Percentiles rank a stretch among this genome's conserved stretches.
Evolutionary conservation across 2,888 invertebrate species (phyloP).

Genomic region (Apamea monoglypha): DNA sequence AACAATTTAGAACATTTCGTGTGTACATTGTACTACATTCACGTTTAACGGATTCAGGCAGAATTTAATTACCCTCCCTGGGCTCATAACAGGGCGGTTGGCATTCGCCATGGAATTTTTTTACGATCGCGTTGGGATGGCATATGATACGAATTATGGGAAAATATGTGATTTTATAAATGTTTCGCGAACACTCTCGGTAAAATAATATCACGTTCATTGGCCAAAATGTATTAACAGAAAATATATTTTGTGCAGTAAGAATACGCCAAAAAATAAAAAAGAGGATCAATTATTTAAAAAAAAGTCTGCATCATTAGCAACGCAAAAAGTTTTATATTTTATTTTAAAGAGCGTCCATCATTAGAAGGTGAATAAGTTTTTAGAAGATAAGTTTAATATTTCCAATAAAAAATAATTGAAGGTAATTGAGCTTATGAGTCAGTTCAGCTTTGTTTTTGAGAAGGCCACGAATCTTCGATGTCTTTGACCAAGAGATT

Average conservation of each 20-base stretch:
- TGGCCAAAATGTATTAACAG: neutral
- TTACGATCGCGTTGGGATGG: slow-evolving; percentile 62
- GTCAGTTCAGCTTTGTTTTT: neutral
- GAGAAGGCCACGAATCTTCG: neutral
- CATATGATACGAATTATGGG: slow-evolving; percentile 44
- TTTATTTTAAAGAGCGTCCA: too few species aligned
- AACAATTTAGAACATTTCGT: slow-evolving; percentile 64
- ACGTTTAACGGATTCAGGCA: slow-evolving; percentile 65
- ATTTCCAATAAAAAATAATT: neutral
- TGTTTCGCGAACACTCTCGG: neutral
- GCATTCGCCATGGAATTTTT: slow-evolving; percentile 71
- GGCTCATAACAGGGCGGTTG: slow-evolving; percentile 62
- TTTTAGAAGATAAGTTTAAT: too few species aligned
- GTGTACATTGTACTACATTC: slow-evolving; percentile 61
- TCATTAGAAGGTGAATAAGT: too few species aligned
- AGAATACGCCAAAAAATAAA: too few species aligned
- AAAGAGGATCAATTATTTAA: too few species aligned
- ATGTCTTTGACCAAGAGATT: neutral
- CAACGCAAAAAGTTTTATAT: too few species aligned
- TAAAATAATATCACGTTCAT: slow-evolving; percentile 5
- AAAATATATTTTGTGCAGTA: neutral
- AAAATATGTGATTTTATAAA: slow-evolving; percentile 53
- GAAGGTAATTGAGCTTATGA: neutral
- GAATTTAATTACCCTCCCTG: slow-evolving; percentile 74
- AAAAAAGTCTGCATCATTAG: too few species aligned